A percentile compares a stretch with the other conserved stretches of the same genome.
Conservation (phyloP, 2,888 invertebrate species). For the Notocelia uddmanniana region DNA sequence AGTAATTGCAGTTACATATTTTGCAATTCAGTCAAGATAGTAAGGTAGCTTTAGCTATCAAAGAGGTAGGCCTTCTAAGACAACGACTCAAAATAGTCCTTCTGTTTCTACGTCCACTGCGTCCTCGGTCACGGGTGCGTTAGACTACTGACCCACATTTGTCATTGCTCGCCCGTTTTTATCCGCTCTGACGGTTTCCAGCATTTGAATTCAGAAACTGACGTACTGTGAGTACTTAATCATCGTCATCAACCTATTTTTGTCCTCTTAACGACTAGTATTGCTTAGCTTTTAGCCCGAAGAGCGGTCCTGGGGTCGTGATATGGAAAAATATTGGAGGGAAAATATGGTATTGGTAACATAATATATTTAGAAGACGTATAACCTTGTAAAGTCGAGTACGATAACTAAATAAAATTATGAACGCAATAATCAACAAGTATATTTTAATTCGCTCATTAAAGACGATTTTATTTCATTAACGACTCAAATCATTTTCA, state of each 20-base stretch:
- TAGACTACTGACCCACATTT: constrained; percentile 60
- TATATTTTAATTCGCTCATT: not conserved
- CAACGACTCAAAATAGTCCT: constrained; percentile 12
- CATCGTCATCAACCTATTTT: not conserved
- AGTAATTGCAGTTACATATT: no score
- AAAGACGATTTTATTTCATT: not conserved
- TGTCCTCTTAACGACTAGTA: not conserved
- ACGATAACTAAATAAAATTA: no score
- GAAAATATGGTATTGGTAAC: no score
- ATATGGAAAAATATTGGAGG: no score
- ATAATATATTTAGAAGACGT: no score
- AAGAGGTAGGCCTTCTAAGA: no score
- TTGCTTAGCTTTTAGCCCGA: not conserved
- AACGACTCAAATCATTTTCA: not conserved
- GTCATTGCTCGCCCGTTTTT: constrained; percentile 51
- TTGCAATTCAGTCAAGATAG: no score
- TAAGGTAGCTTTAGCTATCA: no score
- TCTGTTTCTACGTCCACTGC: constrained; percentile 16
- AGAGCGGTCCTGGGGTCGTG: not conserved
- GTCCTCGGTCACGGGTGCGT: constrained; percentile 31
- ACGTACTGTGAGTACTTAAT: constrained; percentile 11
- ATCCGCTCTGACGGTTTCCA: not conserved
- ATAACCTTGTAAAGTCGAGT: no score
- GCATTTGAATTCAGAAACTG: constrained; percentile 39
- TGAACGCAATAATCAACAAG: no score